A percentile compares a stretch with the other conserved stretches of the same genome.
These are phyloP conservation scores for Phalanger gymnotis DNA, from an alignment of 2,797 vertebrate species.

Conservation along the genomic window DNA sequence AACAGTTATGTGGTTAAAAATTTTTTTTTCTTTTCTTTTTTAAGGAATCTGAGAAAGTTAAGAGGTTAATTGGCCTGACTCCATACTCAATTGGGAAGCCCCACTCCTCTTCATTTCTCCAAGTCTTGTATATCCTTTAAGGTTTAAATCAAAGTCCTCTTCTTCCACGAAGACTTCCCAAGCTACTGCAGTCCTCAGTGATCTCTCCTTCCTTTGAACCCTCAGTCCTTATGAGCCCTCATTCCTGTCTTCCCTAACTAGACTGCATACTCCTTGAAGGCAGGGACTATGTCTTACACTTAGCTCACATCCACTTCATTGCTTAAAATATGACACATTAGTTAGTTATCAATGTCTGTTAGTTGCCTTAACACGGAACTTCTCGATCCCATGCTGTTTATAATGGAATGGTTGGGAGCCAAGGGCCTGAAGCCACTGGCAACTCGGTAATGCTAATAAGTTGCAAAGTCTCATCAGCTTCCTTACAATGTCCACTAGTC, in stretches of 20 bases:
- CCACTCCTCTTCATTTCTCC: background rate
- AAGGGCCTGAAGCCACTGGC: background rate
- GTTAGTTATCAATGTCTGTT: background rate
- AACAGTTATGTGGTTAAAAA: slow-evolving; percentile 8
- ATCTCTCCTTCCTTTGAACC: background rate
- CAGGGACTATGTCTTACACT: background rate
- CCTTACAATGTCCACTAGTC: background rate
- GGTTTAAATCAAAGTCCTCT: background rate
- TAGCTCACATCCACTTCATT: background rate
- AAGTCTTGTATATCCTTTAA: background rate
- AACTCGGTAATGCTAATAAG: background rate
- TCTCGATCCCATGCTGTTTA: background rate
- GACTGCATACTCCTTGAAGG: background rate
- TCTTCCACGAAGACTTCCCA: slow-evolving; percentile 38
- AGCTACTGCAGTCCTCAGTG: background rate
- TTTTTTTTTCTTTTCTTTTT: slow-evolving; percentile 12
- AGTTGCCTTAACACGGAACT: background rate
- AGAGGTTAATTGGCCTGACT: slow-evolving; percentile 44
- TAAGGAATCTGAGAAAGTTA: slow-evolving; percentile 20
- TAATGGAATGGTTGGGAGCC: background rate
- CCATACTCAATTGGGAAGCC: background rate
- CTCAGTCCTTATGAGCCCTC: background rate
- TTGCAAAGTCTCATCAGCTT: background rate
- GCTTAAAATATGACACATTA: background rate
- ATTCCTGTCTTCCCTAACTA: background rate